Conservation (phyloP, 2,113 vertebrate genomes). For the Martes martes region DNA sequence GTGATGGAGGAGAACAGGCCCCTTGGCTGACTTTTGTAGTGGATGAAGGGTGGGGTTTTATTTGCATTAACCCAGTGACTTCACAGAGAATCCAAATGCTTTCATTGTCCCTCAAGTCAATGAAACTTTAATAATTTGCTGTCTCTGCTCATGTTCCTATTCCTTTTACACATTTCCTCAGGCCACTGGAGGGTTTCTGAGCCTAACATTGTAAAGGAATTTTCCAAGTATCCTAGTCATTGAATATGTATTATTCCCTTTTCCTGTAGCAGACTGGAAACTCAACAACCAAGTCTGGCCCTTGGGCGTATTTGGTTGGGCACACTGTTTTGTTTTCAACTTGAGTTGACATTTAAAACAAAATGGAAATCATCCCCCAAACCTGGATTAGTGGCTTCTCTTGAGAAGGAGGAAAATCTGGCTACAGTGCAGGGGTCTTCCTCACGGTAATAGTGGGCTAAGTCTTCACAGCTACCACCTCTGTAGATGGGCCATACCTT, state of each 20-base stretch:
- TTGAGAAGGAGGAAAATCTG: neutral
- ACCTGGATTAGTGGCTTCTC: neutral
- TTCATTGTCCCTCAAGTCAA: neutral
- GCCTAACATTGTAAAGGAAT: neutral
- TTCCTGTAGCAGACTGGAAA: neutral
- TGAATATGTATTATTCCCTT: neutral
- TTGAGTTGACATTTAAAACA: neutral
- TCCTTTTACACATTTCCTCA: neutral
- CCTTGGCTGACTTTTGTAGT: neutral
- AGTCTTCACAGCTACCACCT: neutral
- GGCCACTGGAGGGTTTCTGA: neutral
- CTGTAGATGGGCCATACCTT: rapidly evolving
- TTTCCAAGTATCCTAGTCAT: neutral
- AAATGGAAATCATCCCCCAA: neutral
- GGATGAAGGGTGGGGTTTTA: neutral
- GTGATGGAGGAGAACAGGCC: neutral
- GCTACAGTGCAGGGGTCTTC: neutral
- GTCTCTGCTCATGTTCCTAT: neutral
- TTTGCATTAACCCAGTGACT: neutral
- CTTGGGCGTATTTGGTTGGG: neutral
- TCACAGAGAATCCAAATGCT: neutral
- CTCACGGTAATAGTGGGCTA: neutral
- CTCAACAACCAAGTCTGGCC: neutral
- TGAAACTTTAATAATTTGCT: slow-evolving; percentile 6
- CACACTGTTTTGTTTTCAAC: neutral